Conservation (phyloP, 2,888 invertebrate genomes). For the Eupithecia pulchellata region DNA sequence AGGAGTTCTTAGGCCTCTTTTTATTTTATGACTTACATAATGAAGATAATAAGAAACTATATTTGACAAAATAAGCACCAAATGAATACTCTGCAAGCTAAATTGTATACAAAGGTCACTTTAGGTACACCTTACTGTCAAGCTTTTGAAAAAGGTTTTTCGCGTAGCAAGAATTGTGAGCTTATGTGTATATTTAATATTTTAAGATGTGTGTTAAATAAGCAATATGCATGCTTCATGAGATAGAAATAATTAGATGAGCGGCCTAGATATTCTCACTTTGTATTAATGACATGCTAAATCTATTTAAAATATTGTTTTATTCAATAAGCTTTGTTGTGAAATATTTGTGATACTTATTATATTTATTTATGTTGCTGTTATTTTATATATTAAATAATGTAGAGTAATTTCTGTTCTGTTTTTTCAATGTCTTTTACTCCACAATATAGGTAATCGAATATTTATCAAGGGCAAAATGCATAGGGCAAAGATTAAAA, state of each 20-base stretch:
- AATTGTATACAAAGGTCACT: not conserved
- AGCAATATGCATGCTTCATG: not conserved
- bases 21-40: too few relatives aligned
- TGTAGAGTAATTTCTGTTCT: not conserved
- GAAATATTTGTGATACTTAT: not conserved
- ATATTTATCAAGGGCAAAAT: not conserved
- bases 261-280: not conserved
- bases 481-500: not conserved
- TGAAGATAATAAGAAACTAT: not conserved
- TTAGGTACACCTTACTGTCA: not conserved
- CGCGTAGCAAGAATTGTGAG: not conserved
- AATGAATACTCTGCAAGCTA: not conserved
- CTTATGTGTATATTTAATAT: not conserved
- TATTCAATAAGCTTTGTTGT: conserved; percentile 1
- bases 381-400: not conserved
- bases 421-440: too few relatives aligned
- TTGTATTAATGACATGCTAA: not conserved
- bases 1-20: too few relatives aligned
- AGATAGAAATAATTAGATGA: not conserved
- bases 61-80: not conserved
- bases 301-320: not conserved
- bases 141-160: not conserved
- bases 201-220: not conserved
- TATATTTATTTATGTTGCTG: not conserved
- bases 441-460: too few relatives aligned